Percentiles rank a stretch among this genome's conserved stretches.
These are phyloP conservation scores for Mormoops blainvillei DNA, from an alignment of 2,113 vertebrate genomes.

Conservation along the genomic window DNA sequence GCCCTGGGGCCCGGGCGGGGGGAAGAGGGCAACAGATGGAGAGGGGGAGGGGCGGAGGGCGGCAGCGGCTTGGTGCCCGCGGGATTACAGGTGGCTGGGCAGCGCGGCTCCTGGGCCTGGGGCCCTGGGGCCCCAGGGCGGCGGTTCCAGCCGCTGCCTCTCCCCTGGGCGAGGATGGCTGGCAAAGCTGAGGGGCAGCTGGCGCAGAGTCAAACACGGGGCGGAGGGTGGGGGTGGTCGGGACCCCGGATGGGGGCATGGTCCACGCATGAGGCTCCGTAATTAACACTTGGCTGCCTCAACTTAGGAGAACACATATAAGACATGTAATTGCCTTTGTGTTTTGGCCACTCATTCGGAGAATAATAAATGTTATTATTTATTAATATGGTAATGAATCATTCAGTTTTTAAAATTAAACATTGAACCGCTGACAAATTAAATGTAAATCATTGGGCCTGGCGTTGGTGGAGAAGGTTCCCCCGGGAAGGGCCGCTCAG, in stretches of 20 bases:
- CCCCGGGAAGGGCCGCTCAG: background rate
- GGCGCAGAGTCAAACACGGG: background rate
- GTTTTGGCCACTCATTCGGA: conserved; percentile 62
- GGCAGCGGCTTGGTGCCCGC: too few relatives aligned
- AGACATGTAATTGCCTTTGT: conserved; percentile 51
- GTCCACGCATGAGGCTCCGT: background rate
- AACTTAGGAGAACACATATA: background rate
- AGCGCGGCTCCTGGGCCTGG: too few relatives aligned
- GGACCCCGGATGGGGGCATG: background rate
- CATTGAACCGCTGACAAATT: conserved; percentile 56
- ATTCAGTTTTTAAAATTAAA: conserved; percentile 53
- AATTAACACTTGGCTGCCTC: background rate
- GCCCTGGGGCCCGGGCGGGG: too few relatives aligned
- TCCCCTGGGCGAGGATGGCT: too few relatives aligned
- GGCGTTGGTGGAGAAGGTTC: background rate
- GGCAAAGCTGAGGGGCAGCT: background rate
- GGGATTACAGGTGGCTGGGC: too few relatives aligned
- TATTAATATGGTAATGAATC: conserved; percentile 67
- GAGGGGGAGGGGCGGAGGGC: too few relatives aligned
- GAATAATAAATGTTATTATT: conserved; percentile 68
- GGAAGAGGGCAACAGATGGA: too few relatives aligned
- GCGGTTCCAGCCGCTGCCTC: too few relatives aligned
- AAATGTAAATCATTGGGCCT: conserved; percentile 45
- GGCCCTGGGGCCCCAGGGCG: too few relatives aligned
- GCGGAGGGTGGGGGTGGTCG: background rate